A percentile compares a stretch with the other conserved stretches of the same genome.
phyloP scores from a whole-genome alignment of 2,797 vertebrate genomes.

The Arctocebus calabarensis region DNA sequence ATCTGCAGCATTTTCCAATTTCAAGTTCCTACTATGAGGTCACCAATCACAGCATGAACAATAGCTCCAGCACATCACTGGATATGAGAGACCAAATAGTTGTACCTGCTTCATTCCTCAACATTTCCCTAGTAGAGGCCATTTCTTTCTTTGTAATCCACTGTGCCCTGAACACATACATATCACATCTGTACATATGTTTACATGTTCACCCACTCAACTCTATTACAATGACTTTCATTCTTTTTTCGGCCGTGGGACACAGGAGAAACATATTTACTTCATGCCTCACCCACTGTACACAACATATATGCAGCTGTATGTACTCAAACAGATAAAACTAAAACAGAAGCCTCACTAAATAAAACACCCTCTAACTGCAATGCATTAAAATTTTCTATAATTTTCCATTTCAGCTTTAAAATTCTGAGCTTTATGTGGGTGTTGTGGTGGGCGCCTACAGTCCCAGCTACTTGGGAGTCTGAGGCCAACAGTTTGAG shows the following conservation, averaged over 20 bases:
- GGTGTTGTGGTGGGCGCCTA: no score
- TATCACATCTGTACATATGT: not conserved
- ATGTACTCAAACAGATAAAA: not conserved
- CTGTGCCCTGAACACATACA: not conserved
- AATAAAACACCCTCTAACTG: not conserved
- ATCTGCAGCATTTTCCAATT: conserved; percentile 37
- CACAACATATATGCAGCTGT: not conserved
- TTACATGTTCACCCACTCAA: not conserved
- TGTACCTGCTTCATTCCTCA: not conserved
- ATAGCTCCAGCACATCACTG: not conserved
- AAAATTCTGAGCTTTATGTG: not conserved
- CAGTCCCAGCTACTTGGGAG: no score
- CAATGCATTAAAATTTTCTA: not conserved
- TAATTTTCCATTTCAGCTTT: not conserved
- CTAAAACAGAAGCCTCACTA: not conserved
- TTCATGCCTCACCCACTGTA: not conserved
- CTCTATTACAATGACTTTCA: not conserved
- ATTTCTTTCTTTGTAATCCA: not conserved
- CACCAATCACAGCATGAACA: not conserved
- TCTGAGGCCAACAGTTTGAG: no score
- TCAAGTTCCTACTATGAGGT: not conserved
- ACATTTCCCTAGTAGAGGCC: not conserved
- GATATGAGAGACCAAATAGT: not conserved
- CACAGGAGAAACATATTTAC: not conserved
- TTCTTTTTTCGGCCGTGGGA: not conserved